phyloP scores from a whole-genome alignment of 2,797 vertebrate species.

The Dallia pectoralis region DNA sequence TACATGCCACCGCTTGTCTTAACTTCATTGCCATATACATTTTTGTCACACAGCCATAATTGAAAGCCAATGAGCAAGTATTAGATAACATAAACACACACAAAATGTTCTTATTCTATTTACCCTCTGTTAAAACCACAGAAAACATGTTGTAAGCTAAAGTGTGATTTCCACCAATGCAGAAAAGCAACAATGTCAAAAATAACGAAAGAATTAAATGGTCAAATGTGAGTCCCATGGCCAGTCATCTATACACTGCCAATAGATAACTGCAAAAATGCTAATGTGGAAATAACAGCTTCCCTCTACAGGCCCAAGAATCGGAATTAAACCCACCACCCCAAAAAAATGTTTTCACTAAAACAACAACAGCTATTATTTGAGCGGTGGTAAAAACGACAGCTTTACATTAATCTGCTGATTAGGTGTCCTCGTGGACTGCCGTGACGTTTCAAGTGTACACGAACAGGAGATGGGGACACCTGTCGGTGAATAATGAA shows the following conservation, averaged over 20 bases:
- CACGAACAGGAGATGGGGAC: constrained; percentile 31
- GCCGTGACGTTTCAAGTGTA: constrained; percentile 70
- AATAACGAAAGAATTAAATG: background rate
- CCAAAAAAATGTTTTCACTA: background rate
- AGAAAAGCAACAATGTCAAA: background rate
- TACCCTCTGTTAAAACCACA: constrained; percentile 15
- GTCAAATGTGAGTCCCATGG: background rate
- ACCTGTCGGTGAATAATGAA: constrained; percentile 69
- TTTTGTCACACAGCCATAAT: constrained; percentile 4
- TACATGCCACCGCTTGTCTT: background rate
- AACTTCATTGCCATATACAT: background rate
- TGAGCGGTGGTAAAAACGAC: background rate
- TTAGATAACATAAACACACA: background rate
- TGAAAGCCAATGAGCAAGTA: constrained; percentile 6
- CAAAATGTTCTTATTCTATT: constrained; percentile 13
- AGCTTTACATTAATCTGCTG: constrained; percentile 72
- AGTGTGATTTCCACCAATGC: background rate
- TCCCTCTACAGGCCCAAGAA: background rate
- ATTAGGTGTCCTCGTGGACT: constrained; percentile 89
- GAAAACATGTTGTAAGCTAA: background rate
- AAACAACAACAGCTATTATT: background rate
- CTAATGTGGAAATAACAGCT: background rate
- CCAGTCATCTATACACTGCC: background rate
- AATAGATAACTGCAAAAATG: background rate
- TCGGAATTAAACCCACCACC: background rate